Base-by-base conservation (phyloP, 2,888 invertebrate species). In the Heliconius sara region DNA sequence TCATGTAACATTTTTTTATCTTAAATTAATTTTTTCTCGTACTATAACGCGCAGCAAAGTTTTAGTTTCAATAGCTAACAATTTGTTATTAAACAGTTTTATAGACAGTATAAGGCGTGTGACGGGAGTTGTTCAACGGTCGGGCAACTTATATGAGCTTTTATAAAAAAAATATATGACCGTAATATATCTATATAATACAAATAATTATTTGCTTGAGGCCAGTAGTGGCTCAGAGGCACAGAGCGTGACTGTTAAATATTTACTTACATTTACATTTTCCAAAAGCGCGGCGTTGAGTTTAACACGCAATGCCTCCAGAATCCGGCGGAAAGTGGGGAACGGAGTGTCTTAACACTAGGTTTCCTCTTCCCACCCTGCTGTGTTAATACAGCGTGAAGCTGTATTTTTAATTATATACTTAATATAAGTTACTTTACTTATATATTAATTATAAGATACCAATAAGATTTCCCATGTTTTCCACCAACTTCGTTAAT, bases 401-500 rank as follows among this genome's bases (percentile, higher is more conserved):
- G 30, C 30, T 30, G 30, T 30, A 3, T 30, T 30, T 30, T 30
- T 12, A 60, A n/a, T 60, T 60, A 60, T 60, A n/a, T 60, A 52
- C 22, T 60, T 60, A 16, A 10, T 39, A 16, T 16, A 47, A 16
- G 16, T 16, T 16, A 30, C 39, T 39, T 39, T 39, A 0, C 39
- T 39, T 39, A 39, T 34, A 13, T 68, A 68, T 68, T 68, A 39
- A 68, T 68, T 68, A 22, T 68, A n/a, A 22, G 34, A 34, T 22
- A 34, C 67, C 22, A 66, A 67, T n/a, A 63, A 12, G 22, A 39
- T 25, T 22, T 10, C n/a, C 22, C 5, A 39, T 68, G 13, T n/a
- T 68, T 68, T 68, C n/a, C n/a, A 68, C 10, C 39, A 68, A 68
- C 68, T 68, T 68, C 13, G 39, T 39, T n/a, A 39, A 22, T 68